Base-by-base conservation (phyloP, 2,888 invertebrate genomes). In the Ennomos quercinarius region DNA sequence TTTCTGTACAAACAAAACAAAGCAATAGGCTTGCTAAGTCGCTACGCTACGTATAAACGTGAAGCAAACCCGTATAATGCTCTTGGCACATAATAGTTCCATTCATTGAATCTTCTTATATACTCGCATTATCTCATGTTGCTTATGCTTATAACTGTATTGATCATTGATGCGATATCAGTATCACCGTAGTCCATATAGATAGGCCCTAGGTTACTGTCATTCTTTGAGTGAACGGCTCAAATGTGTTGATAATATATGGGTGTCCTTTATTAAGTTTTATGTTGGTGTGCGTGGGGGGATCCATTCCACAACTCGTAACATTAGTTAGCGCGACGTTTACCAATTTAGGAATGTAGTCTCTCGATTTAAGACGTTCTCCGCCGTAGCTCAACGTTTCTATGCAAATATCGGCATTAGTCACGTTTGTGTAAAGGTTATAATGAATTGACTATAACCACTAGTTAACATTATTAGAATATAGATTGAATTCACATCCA, bases 221-320 rank as follows among this genome's bases (percentile, higher is more conserved):
- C 34, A 47, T 55, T 45, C 38, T 50, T 44, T 49, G 40, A 58
- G 43, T 63, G 37, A 57, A 62, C 42, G 49, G 48, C 45, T 64
- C 36, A 54, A 55, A 61, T 57, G 53, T 57, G 51, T 63, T 64
- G 63, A 62, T 62, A 60, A 62, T 62, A 60, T 61, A 61, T 57
- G 51, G 44, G 47, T 53, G 44, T 50, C 61, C 52, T 57, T 69
- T 62, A 61, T 51, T 50, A 56, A 64, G 58, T 60, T 64, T 65
- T 67, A 61, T 66, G 53, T 62, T 59, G 53, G 82, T 78, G 84
- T 84, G 80, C 78, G 84, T 84, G 80, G 83, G 83, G 73, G 73
- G 74, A 75, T 75, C 77, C 68, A 74, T 71, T 74, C 57, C 55
- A 61, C 63, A 71, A 77, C 66, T 70, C 59, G 61, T 63, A 63